Percentiles rank a stretch among this genome's conserved stretches.
Conservation (phyloP, 2,113 vertebrate genomes). For the Hystrix brachyura region DNA sequence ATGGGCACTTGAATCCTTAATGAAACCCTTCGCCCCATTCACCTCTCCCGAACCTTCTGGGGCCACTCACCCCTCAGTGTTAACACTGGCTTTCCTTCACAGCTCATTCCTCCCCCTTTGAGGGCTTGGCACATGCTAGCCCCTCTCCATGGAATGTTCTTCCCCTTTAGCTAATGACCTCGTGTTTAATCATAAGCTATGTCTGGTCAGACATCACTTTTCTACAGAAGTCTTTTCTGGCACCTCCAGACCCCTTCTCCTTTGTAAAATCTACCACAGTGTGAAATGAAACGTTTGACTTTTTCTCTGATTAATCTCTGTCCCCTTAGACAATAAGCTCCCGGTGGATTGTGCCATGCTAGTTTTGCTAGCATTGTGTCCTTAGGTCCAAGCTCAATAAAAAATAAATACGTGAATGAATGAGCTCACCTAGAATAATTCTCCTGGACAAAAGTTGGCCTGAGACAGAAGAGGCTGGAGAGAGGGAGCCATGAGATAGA, state of each 20-base stretch:
- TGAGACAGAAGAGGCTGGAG: neutral
- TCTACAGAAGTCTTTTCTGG: neutral
- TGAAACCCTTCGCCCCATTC: neutral
- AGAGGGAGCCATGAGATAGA: neutral
- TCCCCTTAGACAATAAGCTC: neutral
- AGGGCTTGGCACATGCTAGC: neutral
- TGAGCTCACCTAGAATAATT: neutral
- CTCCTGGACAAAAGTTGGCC: neutral
- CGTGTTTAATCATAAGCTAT: neutral
- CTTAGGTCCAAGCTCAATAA: neutral
- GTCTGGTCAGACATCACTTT: neutral
- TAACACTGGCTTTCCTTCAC: neutral
- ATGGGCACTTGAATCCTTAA: neutral
- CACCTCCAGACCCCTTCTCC: neutral
- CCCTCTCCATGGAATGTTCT: neutral
- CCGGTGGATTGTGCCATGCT: neutral
- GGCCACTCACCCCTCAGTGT: neutral
- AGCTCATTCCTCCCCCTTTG: neutral
- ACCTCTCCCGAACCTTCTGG: neutral
- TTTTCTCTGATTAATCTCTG: constrained; percentile 20
- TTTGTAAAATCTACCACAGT: constrained; percentile 6
- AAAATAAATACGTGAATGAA: neutral
- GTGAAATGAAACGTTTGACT: neutral
- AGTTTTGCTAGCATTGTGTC: neutral
- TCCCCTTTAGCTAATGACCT: neutral